Base-by-base conservation (phyloP, 2,888 invertebrate genomes). In the Drosophila prostipennis region DNA sequence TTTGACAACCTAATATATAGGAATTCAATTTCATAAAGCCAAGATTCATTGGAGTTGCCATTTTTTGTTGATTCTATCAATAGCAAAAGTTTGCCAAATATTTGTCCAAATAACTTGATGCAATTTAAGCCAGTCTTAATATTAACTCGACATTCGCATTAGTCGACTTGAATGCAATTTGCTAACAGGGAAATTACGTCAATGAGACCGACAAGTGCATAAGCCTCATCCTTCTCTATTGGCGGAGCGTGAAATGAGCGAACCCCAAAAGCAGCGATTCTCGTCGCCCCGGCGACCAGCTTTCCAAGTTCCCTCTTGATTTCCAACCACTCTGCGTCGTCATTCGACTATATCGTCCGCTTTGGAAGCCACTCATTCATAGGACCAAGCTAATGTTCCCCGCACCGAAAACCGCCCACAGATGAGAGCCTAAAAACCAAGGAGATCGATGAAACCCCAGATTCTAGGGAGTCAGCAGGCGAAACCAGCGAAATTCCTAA, bases 231-330 rank as follows among this genome's bases (percentile, higher is more conserved):
- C 57, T 32, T 11, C 26, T n/a, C 14, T 32, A 23, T n/a, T 58
- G 39, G 39, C 19, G 23, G 10, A 39, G 57, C 46, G n/a, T 48
- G n/a, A 61, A 61, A 57, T 61, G 58, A 46, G 61, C 32, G 39
- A 58, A 48, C 13, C 37, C 46, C 39, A 16, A 40, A 57, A 57
- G 29, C 46, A 26, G 36, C n/a, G 2, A 45, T 45, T 45, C 37
- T 10, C 8, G 58, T 58, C 40, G 40, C 11, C 46, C 11, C 13
- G 58, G 46, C 58, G n/a, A 58, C 61, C 34, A 11, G 3, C 4
- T 40, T 16, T 8, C 53, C 39, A 13, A 29, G 23, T 23, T 32
- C 13, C 11, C 52, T 32, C 40, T 19, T 40, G 48, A 34, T 16
- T 39, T 26, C 23, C 16, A 11, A 16, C 16, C 2, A 16, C 29